Evolutionary conservation across 2,797 vertebrate genomes (phyloP).

Genomic region (Nyctalus aviator): DNA sequence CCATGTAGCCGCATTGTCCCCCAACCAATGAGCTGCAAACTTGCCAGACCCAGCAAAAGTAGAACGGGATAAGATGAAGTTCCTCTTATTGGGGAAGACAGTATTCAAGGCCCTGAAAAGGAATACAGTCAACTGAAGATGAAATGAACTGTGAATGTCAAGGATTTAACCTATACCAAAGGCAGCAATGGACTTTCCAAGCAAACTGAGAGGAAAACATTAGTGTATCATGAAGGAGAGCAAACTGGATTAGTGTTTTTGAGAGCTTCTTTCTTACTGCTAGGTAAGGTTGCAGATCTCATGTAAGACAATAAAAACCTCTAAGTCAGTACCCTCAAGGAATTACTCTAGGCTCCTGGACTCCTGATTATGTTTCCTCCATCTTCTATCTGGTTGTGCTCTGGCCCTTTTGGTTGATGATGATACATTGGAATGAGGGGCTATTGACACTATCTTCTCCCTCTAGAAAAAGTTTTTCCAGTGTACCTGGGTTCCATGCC

Average conservation of each 20-base stretch:
- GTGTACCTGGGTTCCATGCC: neutral
- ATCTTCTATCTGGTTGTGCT: neutral
- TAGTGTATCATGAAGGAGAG: neutral
- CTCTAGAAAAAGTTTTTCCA: neutral
- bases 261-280: neutral
- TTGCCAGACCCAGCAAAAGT: slow-evolving; percentile 96
- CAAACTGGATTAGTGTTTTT: neutral
- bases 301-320: neutral
- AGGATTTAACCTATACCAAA: neutral
- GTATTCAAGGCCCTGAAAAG: slow-evolving; percentile 89
- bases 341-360: neutral
- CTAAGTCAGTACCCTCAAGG: neutral
- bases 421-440: neutral
- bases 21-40: slow-evolving; percentile 95
- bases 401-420: neutral
- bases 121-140: neutral
- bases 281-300: neutral
- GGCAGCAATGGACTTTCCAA: neutral
- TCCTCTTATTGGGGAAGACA: slow-evolving; percentile 89
- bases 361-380: neutral
- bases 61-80: slow-evolving; percentile 94
- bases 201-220: neutral
- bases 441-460: neutral
- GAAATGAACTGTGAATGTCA: neutral
- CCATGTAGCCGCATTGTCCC: slow-evolving; percentile 96